Evolutionary conservation across 2,113 vertebrate genomes (phyloP), one percentile per base, ranked within the genome.

Genomic region (Onychostruthus taczanowskii): DNA sequence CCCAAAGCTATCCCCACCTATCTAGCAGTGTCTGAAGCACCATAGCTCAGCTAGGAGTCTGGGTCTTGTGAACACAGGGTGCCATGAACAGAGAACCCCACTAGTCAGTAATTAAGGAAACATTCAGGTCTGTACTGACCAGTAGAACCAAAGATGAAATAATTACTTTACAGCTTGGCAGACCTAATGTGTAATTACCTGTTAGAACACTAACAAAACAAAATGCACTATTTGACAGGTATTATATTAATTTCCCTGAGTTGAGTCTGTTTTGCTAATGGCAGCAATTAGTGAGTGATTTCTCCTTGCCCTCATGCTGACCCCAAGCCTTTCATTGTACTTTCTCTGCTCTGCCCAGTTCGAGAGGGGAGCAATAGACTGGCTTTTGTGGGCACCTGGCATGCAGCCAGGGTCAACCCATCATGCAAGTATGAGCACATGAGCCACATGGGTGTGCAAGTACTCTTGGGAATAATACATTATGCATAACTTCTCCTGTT

Each of bases 391-490:
- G 39, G 35, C 12, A 44, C 23, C 11, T 49, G 39, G 20, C 7
- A 16, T n/a, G 20, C 44, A 74, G 6, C 17, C 49, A 63, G 7
- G 30, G 49, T 37, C 22, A 64, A 31, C 4, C 18, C 41, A 46
- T 16, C 24, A 35, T 33, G 35, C 19, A 20, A 53, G 13, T 24
- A n/a, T 24, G 33, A 66, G 18, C 24, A 15, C 43, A 33, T 11
- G 14, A 37, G 15, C 16, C 24, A 41, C n/a, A 26, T 8, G 10
- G 8, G 5, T 0, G 0, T 58, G 14, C 6, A 17, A 62, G 10
- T 41, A 69, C 12, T 63, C 35, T 24, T 14, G 70, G 8, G 28
- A 52, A 16, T 17, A 63, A 68, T 22, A 53, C 26, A 47, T 1
- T 49, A 30, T 15, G 1, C 19, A n/a, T 0, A 0, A 52, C 43